Conservation (phyloP, 2,888 invertebrate genomes). For the Tinea semifulvella region DNA sequence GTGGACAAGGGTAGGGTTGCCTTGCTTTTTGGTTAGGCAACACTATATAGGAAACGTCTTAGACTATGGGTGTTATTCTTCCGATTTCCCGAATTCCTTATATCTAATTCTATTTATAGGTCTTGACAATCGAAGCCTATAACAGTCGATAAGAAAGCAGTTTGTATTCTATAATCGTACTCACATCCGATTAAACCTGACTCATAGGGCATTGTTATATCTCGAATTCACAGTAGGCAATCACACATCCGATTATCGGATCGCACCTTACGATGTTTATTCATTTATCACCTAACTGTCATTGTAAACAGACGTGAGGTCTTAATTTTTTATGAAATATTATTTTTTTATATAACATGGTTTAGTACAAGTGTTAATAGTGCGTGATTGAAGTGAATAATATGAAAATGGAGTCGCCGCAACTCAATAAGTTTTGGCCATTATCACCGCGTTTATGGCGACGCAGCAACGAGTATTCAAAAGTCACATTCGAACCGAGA, state of each 20-base stretch:
- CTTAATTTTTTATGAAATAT: not conserved
- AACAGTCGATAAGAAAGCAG: not conserved
- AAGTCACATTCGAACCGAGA: conserved; percentile 56
- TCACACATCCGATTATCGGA: conserved; percentile 6
- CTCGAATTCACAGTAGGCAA: conserved; percentile 30
- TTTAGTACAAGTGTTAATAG: not conserved
- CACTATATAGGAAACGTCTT: too few relatives aligned
- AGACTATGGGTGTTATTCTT: too few relatives aligned
- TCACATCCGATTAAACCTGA: conserved; percentile 16
- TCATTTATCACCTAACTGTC: not conserved
- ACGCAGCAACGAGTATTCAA: conserved; percentile 55
- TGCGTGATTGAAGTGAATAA: not conserved
- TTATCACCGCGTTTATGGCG: conserved; percentile 57
- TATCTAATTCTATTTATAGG: too few relatives aligned
- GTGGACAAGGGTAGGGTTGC: too few relatives aligned
- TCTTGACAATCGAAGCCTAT: too few relatives aligned
- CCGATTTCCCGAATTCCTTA: too few relatives aligned
- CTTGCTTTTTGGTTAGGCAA: too few relatives aligned
- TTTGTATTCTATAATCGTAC: conserved; percentile 2
- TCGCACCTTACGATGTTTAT: not conserved
- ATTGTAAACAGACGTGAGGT: not conserved
- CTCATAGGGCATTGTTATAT: conserved; percentile 34
- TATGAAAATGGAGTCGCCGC: conserved; percentile 60
- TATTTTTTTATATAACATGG: not conserved
- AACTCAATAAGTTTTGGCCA: conserved; percentile 49